Base-by-base conservation (phyloP, 1,140 invertebrate genomes). In the Microplitis mediator region DNA sequence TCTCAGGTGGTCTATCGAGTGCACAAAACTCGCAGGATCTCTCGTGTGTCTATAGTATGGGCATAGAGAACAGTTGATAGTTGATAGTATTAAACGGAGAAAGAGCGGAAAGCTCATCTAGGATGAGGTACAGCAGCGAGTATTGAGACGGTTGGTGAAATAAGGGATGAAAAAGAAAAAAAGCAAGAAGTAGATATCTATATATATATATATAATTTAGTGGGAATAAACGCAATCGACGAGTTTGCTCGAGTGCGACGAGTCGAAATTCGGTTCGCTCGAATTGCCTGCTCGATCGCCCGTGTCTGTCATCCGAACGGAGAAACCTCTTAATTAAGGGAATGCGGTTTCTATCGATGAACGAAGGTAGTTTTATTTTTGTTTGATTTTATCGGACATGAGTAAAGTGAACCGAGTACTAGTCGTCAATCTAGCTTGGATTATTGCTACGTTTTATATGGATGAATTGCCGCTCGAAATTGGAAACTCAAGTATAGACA, bases 271-370 rank as follows among this genome's bases (percentile, higher is more conserved):
- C 39, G 62, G 62, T 64, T 64, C 39, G 62, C 39, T 50, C 39
- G 62, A 64, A 64, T 64, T 64, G 62, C 16, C 62, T 64, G 62
- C 62, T 64, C 62, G 32, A 64, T 64, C 62, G 62, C n/a, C 62
- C 62, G 62, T 64, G 62, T 64, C 62, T 23, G 62, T 64, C 62
- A 64, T 64, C 39, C 62, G 62, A 36, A 64, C 23, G 62, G 39
- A 62, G 39, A 64, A 64, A 64, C 36, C 62, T 64, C 62, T 64
- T 64, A 64, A 64, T 64, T 64, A 64, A 64, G 62, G 13, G 62
- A 64, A 35, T 64, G 62, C 39, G 62, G 62, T 64, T 64, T 11
- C 62, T 45, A 64, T 64, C 62, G 39, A 16, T 64, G 32, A 50
- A 64, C 56, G 8, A 58, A 9, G 3, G 52, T n/a, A 23, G 52